Evolutionary conservation across 2,888 invertebrate species (phyloP), one percentile per base, ranked within the genome.

Genomic region (Xiphydria camelus): DNA sequence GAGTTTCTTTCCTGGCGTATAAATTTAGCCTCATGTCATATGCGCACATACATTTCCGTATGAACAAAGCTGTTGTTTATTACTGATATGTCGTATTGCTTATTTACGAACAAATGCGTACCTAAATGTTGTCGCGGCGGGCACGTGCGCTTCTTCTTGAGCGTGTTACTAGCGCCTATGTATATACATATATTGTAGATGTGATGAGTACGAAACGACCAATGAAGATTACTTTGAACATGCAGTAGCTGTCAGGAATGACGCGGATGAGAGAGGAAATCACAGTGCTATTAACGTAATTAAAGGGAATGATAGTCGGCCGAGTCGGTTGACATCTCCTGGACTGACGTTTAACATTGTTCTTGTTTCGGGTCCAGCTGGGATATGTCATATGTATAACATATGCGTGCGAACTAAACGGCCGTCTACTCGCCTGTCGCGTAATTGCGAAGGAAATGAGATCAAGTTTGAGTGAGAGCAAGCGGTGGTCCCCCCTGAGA

Each of bases 401-500:
- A 10, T 41, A 32, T 22, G 9, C 9, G 20, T 25, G 20, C 25
- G 21, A 29, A 37, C 29, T 42, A 19, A 21, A 20, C 14, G 43
- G 21, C 43, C 22, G 43, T 44, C 43, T 44, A 44, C 43, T 38
- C 38, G 43, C 21, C 38, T 44, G 21, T 47, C 52, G 53, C 59
- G 49, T 52, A 68, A 69, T 68, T 68, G 68, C 61, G 57, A 68
- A 69, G 69, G 68, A 68, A 69, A 69, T 69, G 68, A 69, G 66
- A 70, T 70, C 66, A 70, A 69, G 69, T 68, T 67, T 65, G 66
- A 68, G 58, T 67, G 66, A 65, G 63, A 61, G 59, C 59, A 46
- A 56, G 55, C 47, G n/a, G n/a, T n/a, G n/a, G 53, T 45, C 41
- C 50, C 26, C 46, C 46, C 49, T 35, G 25, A 44, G 39, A 50